Conservation (phyloP, 2,797 vertebrate species). For the Telmatherina bonti region DNA sequence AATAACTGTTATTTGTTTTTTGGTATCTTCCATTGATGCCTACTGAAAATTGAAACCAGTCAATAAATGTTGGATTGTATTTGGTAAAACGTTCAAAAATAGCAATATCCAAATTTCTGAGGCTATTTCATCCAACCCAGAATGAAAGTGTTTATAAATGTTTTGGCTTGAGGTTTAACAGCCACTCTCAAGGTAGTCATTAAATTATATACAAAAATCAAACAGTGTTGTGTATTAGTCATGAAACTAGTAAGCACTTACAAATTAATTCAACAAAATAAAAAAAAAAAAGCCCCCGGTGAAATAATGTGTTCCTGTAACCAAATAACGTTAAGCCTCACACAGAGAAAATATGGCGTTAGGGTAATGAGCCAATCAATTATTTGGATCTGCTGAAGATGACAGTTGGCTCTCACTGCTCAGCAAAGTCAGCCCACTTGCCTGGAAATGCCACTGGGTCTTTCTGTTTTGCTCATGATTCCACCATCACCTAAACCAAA, state of each 20-base stretch:
- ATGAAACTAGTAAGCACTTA: slow-evolving; percentile 40
- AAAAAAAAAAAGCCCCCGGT: slow-evolving; percentile 51
- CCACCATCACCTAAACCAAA: slow-evolving; percentile 47
- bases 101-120: slow-evolving; percentile 13
- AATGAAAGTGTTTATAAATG: slow-evolving; percentile 5
- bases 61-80: slow-evolving; percentile 28
- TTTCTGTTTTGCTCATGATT: slow-evolving; percentile 47
- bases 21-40: slow-evolving; percentile 49
- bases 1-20: slow-evolving; percentile 21
- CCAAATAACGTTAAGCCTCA: slow-evolving; percentile 55
- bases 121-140: slow-evolving; percentile 22
- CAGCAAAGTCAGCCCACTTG: slow-evolving; percentile 40
- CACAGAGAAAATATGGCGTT: slow-evolving; percentile 55
- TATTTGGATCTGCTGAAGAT: slow-evolving; percentile 65
- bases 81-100: slow-evolving; percentile 32
- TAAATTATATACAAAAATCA: slow-evolving; percentile 48
- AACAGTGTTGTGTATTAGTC: slow-evolving; percentile 34
- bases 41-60: slow-evolving; percentile 16
- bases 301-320: slow-evolving; percentile 57
- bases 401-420: slow-evolving; percentile 59
- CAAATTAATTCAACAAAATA: slow-evolving; percentile 53
- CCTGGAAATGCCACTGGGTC: slow-evolving; percentile 53
- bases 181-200: slow-evolving; percentile 17
- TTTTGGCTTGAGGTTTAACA: background rate
- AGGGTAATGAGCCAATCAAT: slow-evolving; percentile 74